phyloP scores from a whole-genome alignment of 2,888 invertebrate genomes.

The Metacarcinus magister region DNA sequence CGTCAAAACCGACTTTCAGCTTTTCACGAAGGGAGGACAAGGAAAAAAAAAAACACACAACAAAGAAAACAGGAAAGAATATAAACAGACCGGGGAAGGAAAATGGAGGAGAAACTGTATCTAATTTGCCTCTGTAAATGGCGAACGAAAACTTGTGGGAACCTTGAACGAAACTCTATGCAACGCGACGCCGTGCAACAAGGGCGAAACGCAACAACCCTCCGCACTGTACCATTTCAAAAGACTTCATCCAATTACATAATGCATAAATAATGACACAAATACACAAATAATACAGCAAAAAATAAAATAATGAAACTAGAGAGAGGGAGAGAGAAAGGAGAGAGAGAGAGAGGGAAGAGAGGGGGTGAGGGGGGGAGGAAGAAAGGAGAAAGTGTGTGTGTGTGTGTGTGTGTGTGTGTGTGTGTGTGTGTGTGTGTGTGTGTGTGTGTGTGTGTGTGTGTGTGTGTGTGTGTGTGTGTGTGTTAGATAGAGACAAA shows the following conservation, averaged over 20 bases:
- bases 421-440: too few relatives aligned
- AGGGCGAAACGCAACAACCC: not conserved
- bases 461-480: too few relatives aligned
- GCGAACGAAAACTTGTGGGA: not conserved
- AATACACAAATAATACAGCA: not conserved
- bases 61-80: conserved; percentile 26
- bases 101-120: conserved; percentile 26
- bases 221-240: not conserved
- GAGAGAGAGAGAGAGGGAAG: not conserved
- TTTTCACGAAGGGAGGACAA: not conserved
- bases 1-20: not conserved
- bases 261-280: conserved; percentile 11
- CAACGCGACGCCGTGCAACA: not conserved
- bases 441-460: too few relatives aligned
- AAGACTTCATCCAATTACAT: not conserved
- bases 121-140: conserved; percentile 26
- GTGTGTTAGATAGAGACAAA: too few relatives aligned
- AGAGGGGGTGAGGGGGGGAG: too few relatives aligned
- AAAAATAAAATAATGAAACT: not conserved
- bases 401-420: too few relatives aligned
- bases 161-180: not conserved
- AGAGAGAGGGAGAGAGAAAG: not conserved
- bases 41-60: not conserved
- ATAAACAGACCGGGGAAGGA: conserved; percentile 26
- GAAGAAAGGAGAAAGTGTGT: too few relatives aligned